Conservation (phyloP, 1,140 invertebrate species). For the Pseudomyrmex gracilis region DNA sequence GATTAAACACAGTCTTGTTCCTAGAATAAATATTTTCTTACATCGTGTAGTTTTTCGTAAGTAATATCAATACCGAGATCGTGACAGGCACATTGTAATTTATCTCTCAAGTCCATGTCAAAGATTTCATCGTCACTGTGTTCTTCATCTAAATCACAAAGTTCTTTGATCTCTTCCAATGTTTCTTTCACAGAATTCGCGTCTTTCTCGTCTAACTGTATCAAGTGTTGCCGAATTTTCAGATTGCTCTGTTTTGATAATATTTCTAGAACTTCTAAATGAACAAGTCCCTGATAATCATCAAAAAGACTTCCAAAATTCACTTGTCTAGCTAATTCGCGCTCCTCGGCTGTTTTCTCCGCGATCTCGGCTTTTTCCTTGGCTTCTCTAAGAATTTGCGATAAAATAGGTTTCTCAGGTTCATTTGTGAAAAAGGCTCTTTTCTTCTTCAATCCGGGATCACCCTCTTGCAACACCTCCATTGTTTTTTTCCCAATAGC, state of each 20-base stretch:
- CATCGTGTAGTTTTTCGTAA: conserved; percentile 86
- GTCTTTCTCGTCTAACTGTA: conserved; percentile 86
- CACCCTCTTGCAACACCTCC: conserved; percentile 95
- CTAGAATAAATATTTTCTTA: conserved; percentile 73
- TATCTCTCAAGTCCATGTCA: conserved; percentile 84
- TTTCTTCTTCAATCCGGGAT: conserved; percentile 94
- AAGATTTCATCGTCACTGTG: conserved; percentile 76
- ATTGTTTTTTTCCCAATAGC: conserved; percentile 97
- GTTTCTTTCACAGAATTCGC: conserved; percentile 90
- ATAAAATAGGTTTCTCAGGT: conserved; percentile 85
- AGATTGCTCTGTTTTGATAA: conserved; percentile 93
- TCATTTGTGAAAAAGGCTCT: conserved; percentile 88
- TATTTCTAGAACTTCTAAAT: conserved; percentile 96
- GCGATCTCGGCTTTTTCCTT: conserved; percentile 92
- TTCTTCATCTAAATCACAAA: conserved; percentile 91
- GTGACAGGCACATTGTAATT: conserved; percentile 86
- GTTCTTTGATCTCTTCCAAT: conserved; percentile 91
- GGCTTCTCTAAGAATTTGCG: conserved; percentile 92
- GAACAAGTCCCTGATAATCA: conserved; percentile 94
- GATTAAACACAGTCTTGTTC: not conserved
- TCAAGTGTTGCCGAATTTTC: conserved; percentile 89
- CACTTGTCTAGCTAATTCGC: conserved; percentile 87
- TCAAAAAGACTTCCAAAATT: conserved; percentile 95
- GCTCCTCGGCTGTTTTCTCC: conserved; percentile 87
- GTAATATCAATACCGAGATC: conserved; percentile 87